Evolutionary conservation across 2,113 vertebrate species (phyloP), one percentile per base, ranked within the genome.

Genomic region (Myocastor coypus): DNA sequence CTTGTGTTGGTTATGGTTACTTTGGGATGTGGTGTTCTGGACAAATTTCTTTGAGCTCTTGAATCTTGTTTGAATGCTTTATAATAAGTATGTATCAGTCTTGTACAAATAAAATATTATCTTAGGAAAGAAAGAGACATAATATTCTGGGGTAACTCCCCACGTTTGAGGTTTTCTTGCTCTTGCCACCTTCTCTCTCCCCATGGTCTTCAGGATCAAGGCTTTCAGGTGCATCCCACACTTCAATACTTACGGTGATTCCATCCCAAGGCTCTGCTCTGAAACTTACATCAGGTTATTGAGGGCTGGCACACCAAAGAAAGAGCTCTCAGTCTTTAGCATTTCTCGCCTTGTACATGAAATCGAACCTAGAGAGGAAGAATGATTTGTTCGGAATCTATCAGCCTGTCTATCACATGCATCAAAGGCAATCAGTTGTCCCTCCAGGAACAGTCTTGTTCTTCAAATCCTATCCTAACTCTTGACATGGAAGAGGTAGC

Each of bases 1-100:
- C 4, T 83, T 52, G 24, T 68, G 46, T 66, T 55, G 66, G 10
- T 24, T 66, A 55, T 42, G 59, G 46, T 91, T 94, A 93, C 75
- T 86, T 95, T 83, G 30, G 24, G 17, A 24, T 95, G 10, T 66
- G 32, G n/a, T 66, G 83, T 86, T 75, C 91, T 71, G 26, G 85
- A 50, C 2, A 68, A 91, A 42, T 19, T 77, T 82, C 42, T 64
- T 92, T 87, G 30, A 61, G 37, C 26, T 82, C 10, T 81, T 55
- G 24, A 63, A 55, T 37, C 50, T 87, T 87, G 81, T 85, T 94
- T 92, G 77, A 92, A 69, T 82, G 93, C 8, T 84, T 96, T 81
- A 59, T 87, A 94, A 57, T 86, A 93, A 59, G 8, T 17, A 57
- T 73, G 34, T 86, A 57, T 57, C 3, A 63, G 81, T 93, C 77